phyloP scores from a whole-genome alignment of 2,797 vertebrate genomes.

The Rhabdophis nuchalis region DNA sequence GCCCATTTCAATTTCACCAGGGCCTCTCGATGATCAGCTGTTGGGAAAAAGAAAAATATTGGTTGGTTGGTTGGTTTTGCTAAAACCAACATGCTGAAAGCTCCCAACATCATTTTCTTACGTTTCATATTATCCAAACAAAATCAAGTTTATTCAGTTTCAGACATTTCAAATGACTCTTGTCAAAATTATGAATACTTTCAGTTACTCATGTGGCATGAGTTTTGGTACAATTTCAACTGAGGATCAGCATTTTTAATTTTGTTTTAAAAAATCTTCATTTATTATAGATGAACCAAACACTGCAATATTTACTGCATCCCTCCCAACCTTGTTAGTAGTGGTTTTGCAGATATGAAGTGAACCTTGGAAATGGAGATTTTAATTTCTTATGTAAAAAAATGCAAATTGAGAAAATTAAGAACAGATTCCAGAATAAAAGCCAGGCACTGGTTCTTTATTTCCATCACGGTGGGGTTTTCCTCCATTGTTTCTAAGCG shows the following conservation, averaged over 20 bases:
- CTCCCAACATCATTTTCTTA: background rate
- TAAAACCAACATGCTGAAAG: slow-evolving; percentile 9
- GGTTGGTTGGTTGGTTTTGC: background rate
- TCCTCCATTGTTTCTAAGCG: background rate
- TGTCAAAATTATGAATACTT: background rate
- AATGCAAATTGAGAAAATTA: background rate
- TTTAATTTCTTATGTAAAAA: background rate
- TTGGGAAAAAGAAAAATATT: background rate
- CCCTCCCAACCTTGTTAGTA: too few relatives aligned
- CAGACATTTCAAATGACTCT: background rate
- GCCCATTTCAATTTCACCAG: too few relatives aligned
- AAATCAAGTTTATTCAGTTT: background rate
- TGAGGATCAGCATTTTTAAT: background rate
- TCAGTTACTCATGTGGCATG: background rate
- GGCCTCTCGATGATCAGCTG: too few relatives aligned
- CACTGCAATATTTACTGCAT: background rate
- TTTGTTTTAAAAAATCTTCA: background rate
- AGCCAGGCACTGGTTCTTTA: background rate
- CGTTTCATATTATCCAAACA: background rate
- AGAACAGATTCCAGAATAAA: background rate
- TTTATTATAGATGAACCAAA: background rate
- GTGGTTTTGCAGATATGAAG: background rate
- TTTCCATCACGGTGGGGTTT: background rate
- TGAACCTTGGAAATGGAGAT: background rate
- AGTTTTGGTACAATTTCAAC: background rate